Evolutionary conservation across 2,113 vertebrate species (phyloP).

Genomic region (Chlorodrepanis virens): DNA sequence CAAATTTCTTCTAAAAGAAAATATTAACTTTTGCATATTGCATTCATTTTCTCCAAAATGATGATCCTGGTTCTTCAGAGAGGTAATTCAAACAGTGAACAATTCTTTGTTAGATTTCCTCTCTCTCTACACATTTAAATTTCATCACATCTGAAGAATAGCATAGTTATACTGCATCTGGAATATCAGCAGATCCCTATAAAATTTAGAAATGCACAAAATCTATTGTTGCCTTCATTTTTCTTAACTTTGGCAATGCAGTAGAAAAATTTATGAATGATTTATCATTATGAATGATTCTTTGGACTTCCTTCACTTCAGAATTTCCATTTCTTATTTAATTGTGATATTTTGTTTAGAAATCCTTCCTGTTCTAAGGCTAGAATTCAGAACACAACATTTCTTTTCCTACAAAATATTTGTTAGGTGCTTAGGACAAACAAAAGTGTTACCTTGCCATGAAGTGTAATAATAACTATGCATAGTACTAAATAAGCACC

Average conservation of each 20-base stretch:
- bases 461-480: not conserved
- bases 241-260: not conserved
- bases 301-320: not conserved
- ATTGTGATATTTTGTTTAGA: not conserved
- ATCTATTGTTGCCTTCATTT: not conserved
- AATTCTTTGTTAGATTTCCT: not conserved
- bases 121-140: not conserved
- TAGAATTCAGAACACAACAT: not conserved
- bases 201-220: not conserved
- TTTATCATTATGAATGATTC: not conserved
- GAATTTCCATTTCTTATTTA: not conserved
- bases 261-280: not conserved
- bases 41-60: not conserved
- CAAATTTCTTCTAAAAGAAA: not conserved
- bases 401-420: not conserved
- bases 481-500: not conserved
- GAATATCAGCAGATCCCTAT: not conserved
- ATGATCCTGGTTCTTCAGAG: not conserved
- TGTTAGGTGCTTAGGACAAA: not conserved
- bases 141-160: not conserved
- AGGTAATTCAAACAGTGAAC: accelerated
- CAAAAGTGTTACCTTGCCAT: not conserved
- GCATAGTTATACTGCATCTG: not conserved
- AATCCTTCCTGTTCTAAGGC: not conserved
- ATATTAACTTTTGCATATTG: not conserved